Base-by-base conservation (phyloP, 2,113 vertebrate species). In the Mesoclemmys tuberculata region DNA sequence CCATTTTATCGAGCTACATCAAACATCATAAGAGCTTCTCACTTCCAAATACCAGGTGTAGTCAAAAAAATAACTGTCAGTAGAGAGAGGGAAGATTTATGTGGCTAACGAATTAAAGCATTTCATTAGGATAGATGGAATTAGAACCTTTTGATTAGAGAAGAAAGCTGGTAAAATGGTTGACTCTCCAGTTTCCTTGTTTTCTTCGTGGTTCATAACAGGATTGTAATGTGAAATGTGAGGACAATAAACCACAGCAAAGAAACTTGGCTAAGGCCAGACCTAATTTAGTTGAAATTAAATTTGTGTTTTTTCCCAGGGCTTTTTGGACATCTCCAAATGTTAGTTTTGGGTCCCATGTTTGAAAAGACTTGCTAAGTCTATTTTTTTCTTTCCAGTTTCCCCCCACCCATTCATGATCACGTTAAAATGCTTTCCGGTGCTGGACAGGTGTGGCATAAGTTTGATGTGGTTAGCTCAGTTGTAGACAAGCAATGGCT, bases 131-230 rank as follows among this genome's bases (percentile, higher is more conserved):
- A 68, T 81, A 95, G 95, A 92, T 94, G 85, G 93, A 97, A 94
- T 97, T 83, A 4, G 10, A 95, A 88, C 89, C 88, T 93, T 93
- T 93, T 94, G 52, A 82, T n/a, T 54, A 95, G 95, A 89, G 78
- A 35, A 54, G 94, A 97, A 97, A 93, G 77, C 91, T 96, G 93
- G 84, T 93, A 95, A 96, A 97, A 95, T 93, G 92, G 82, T 95
- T 96, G 84, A 90, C 85, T 96, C 89, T 87, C 95, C 95, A 93
- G 19, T 88, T 97, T 87, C 35, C 83, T 96, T 95, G 90, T 94
- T 97, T 98, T 93, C 94, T 95, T 96, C 90, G 83, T 97, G 93
- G 88, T 90, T 97, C 94, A 49, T 89, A 95, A 83, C 93, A 97
- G 85, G 80, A 85, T 96, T 93, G 82, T 96, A 84, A 96, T 89